Conservation (phyloP, 2,797 vertebrate genomes). For the Erpetoichthys calabaricus region DNA sequence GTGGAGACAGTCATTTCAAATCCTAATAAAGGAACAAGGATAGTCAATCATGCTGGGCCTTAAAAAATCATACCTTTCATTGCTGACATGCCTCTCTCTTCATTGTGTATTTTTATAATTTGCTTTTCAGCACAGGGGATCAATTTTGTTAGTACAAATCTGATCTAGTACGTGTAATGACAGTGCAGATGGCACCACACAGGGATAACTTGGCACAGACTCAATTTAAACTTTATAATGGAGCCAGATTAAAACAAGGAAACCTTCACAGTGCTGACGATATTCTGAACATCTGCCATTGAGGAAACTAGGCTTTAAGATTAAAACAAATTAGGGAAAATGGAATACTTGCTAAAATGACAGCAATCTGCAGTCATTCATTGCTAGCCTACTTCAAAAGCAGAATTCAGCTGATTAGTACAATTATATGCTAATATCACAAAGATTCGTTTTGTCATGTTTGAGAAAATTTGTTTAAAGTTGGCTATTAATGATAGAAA, state of each 20-base stretch:
- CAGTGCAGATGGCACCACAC: slow-evolving; percentile 1
- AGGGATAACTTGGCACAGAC: slow-evolving; percentile 4
- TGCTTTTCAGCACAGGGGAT: background rate
- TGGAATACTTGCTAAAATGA: background rate
- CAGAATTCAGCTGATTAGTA: background rate
- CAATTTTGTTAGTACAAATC: background rate
- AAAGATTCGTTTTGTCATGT: slow-evolving; percentile 1
- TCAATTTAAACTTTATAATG: slow-evolving; percentile 9
- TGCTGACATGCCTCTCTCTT: background rate
- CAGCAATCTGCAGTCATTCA: background rate
- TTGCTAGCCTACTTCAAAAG: background rate
- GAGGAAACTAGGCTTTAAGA: background rate
- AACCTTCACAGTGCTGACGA: background rate
- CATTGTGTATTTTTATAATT: slow-evolving; percentile 1
- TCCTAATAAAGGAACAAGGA: background rate
- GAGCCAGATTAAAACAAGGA: slow-evolving; percentile 9
- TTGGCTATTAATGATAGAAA: no score
- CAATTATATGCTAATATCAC: slow-evolving; percentile 6
- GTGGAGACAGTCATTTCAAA: no score
- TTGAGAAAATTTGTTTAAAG: background rate
- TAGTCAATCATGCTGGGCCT: background rate
- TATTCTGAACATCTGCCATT: slow-evolving; percentile 4
- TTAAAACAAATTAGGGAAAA: background rate
- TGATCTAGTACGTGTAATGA: slow-evolving; percentile 1
- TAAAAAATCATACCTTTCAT: background rate